Base-by-base conservation (phyloP, 2,113 vertebrate species). In the Chloroceryle aenea region DNA sequence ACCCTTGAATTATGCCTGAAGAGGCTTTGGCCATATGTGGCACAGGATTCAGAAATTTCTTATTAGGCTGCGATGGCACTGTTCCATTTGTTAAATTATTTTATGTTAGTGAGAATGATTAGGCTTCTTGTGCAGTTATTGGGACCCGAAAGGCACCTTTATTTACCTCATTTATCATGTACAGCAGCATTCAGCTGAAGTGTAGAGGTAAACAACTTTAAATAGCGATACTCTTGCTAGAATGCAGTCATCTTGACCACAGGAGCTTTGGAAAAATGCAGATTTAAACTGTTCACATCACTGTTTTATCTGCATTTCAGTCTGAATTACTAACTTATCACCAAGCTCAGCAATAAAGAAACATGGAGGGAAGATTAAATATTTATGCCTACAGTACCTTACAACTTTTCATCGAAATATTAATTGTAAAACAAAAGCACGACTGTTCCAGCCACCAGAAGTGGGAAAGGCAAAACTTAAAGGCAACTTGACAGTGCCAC, bases 101-200 rank as follows among this genome's bases (percentile, higher is more conserved):
- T 97, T 94, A 92, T 85, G 87, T 89, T 97, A 92, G 92, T 97
- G 91, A 92, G 81, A 97, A 97, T 89, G 94, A 97, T 97, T 85
- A 76, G 74, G 93, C 96, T 98, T 97, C 95, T 96, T 91, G 71
- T 85, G 92, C 81, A 96, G 91, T 88, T 97, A 96, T 96, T 97
- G 96, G 92, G 93, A 96, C 92, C 96, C 79, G 4, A 97, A 98
- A 95, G 90, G 97, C 91, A 94, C 94, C 90, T 95, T 97, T 97
- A 97, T 97, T 97, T 97, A 93, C 93, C 96, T 97, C 97, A 98
- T 98, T 98, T 97, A 97, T 98, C 97, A 97, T 67, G 43, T 63
- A 67, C 76, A 81, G 94, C 63, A 68, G 91, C 95, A 85, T 96
- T 97, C 95, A 68, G 93, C 91, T 97, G 95, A 95, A 97, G 81